Base-by-base conservation (phyloP, 1,140 invertebrate species). In the Mycetomoellerius zeteki region DNA sequence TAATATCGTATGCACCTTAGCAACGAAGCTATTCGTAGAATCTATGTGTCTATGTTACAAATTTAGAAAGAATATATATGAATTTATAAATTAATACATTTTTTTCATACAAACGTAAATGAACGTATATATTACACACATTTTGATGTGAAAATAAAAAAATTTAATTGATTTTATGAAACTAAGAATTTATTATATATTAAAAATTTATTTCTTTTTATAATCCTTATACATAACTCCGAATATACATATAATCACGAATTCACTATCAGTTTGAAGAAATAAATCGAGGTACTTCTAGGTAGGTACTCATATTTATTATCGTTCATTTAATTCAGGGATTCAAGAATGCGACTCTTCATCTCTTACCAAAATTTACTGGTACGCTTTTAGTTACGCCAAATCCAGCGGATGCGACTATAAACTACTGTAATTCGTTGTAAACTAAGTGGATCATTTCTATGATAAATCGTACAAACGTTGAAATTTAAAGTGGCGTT, bases 381-480 rank as follows among this genome's bases (percentile, higher is more conserved):
- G 14, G 47, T 54, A 47, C 19, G 54, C 56, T 19, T 72, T 72
- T 72, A 82, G 67, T 72, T 82, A 47, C 14, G 24, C 14, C 77
- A 80, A 80, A 54, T 69, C 47, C n/a, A 80, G n/a, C 27, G 16
- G 21, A 71, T 33, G 24, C 33, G 12, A 52, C 52, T 73, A 47
- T 82, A 82, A 82, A 82, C 33, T 82, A 73, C 37, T 12, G 52
- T 60, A 82, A 72, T 72, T 37, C 4, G 24, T 60, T 82, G 16
- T 56, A 81, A 71, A 24, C 33, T 72, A 82, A 82, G 43, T 82
- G 69, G 80, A 82, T 82, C 37, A 82, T 82, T 73, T 72, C 37
- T 73, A 47, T 82, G 52, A 73, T 47, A 82, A 82, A 73, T 82
- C 67, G 52, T 82, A 82, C 52, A 82, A 72, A 82, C 24, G 80